A percentile compares a stretch with the other conserved stretches of the same genome.
Evolutionary conservation across 2,888 invertebrate species (phyloP).

Genomic region (Drosophila subquinaria): DNA sequence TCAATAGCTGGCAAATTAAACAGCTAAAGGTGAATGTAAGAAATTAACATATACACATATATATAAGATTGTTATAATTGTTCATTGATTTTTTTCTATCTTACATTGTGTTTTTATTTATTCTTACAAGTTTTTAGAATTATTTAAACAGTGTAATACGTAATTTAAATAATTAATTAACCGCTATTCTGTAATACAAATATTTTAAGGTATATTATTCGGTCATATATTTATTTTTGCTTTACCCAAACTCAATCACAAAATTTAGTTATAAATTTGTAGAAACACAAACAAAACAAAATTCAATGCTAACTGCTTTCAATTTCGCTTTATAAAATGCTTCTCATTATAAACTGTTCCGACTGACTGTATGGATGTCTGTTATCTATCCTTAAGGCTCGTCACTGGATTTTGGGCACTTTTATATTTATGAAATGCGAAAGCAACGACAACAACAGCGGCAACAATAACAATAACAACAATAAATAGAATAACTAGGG

Average conservation of each 20-base stretch:
- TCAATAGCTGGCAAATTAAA: conserved; percentile 59
- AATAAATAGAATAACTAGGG: conserved; percentile 30
- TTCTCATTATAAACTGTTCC: conserved; percentile 44
- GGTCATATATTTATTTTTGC: conserved; percentile 61
- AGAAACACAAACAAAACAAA: conserved; percentile 20
- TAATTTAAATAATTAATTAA: no score
- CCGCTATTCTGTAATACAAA: no score
- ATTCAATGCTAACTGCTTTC: conserved; percentile 47
- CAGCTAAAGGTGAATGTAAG: conserved; percentile 45
- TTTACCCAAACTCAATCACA: conserved; percentile 32
- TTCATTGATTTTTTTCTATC: neutral
- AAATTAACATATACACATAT: conserved; percentile 44
- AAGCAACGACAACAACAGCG: conserved; percentile 50
- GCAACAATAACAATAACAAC: conserved; percentile 40
- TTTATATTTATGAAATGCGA: conserved; percentile 71
- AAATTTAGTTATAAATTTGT: no score
- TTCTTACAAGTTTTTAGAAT: conserved; percentile 45
- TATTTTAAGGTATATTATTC: conserved; percentile 56
- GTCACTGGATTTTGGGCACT: conserved; percentile 64
- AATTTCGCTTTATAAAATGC: conserved; percentile 42
- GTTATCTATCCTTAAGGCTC: conserved; percentile 54
- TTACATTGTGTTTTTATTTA: neutral
- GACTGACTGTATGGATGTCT: conserved; percentile 15
- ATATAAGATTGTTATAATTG: conserved; percentile 20
- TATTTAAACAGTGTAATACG: conserved; percentile 17